Evolutionary conservation across 2,797 vertebrate species (phyloP).

Genomic region (Ara ararauna): DNA sequence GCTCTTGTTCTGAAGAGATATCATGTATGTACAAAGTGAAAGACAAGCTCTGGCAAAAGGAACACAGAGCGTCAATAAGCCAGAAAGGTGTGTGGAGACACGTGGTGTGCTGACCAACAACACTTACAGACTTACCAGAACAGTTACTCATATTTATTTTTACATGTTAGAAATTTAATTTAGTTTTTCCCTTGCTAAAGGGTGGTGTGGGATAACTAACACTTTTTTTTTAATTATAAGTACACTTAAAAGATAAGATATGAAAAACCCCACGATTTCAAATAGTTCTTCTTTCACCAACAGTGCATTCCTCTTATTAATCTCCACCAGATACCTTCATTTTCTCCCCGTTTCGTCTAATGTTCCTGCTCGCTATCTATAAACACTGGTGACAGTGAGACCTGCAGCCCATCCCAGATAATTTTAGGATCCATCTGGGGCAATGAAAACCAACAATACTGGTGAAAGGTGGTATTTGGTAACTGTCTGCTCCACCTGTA

Average conservation of each 20-base stretch:
- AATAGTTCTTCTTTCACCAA: not conserved
- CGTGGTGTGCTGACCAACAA: accelerated
- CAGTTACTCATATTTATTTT: not conserved
- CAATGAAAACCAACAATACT: not conserved
- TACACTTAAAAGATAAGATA: not conserved
- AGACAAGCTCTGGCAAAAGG: not conserved
- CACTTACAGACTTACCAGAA: not conserved
- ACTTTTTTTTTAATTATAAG: not conserved
- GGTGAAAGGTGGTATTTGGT: not conserved
- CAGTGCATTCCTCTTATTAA: not conserved
- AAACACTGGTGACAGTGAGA: not conserved
- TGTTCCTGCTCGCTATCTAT: accelerated
- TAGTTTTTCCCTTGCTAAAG: not conserved
- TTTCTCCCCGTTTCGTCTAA: not conserved
- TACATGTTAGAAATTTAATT: not conserved
- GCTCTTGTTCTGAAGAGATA: not conserved
- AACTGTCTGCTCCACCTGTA: not conserved
- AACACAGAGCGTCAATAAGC: not conserved
- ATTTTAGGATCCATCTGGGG: not conserved
- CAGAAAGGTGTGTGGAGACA: too few relatives aligned
- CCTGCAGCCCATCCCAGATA: not conserved
- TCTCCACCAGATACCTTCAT: not conserved
- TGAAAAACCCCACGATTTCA: not conserved
- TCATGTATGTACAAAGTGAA: not conserved
- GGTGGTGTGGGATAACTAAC: not conserved